Conservation (phyloP, 2,797 vertebrate genomes). For the Epinephelus coioides region DNA sequence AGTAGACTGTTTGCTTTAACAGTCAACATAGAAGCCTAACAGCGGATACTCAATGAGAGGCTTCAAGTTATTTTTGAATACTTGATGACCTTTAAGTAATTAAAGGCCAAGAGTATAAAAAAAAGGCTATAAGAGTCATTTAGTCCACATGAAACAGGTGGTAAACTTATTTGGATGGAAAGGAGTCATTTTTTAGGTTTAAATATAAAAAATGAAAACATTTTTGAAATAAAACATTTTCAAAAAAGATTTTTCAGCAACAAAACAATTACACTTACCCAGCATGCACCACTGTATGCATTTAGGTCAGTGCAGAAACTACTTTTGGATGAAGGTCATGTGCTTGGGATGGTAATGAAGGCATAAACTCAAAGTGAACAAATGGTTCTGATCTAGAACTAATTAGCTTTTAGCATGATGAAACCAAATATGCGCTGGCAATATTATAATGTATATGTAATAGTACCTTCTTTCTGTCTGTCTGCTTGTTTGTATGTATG, state of each 20-base stretch:
- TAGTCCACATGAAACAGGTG: not conserved
- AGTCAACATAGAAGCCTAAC: slow-evolving; percentile 2
- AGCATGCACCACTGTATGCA: not conserved
- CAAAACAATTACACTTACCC: not conserved
- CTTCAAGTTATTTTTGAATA: not conserved
- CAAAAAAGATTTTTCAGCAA: not conserved
- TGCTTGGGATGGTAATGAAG: not conserved
- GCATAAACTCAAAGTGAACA: not conserved
- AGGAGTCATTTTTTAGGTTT: not conserved
- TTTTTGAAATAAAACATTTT: not conserved
- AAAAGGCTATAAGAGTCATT: not conserved
- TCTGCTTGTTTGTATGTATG: too few species aligned
- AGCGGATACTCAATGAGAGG: not conserved
- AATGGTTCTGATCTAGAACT: not conserved
- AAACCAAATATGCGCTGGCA: too few species aligned
- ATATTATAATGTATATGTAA: too few species aligned
- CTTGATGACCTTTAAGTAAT: slow-evolving; percentile 8
- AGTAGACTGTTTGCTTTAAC: slow-evolving; percentile 42
- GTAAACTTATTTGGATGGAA: not conserved
- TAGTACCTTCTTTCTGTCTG: too few species aligned
- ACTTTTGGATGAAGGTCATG: not conserved
- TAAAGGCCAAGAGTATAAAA: not conserved
- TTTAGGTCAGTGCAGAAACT: not conserved
- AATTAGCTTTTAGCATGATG: not conserved
- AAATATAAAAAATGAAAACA: not conserved